A percentile compares a stretch with the other conserved stretches of the same genome.
phyloP scores from a whole-genome alignment of 1,140 invertebrate species.

The Drosophila kurseongensis region DNA sequence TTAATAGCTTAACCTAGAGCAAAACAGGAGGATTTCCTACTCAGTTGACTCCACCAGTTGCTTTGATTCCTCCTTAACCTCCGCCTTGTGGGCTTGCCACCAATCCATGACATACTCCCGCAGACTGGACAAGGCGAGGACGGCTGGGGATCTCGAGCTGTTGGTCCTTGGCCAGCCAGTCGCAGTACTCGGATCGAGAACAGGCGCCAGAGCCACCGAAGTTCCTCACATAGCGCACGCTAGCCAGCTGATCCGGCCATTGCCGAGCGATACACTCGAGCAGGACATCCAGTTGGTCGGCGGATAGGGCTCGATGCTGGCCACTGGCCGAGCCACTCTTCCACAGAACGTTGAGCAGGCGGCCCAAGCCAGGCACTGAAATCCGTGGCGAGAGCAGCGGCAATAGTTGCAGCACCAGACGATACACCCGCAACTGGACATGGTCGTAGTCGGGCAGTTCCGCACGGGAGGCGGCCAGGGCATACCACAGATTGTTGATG shows the following conservation, averaged over 20 bases:
- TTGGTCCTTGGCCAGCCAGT: slow-evolving; percentile 52
- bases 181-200: slow-evolving; percentile 57
- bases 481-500: slow-evolving; percentile 79
- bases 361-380: slow-evolving; percentile 50
- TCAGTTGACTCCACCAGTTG: neutral
- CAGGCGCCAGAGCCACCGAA: slow-evolving; percentile 63
- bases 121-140: slow-evolving; percentile 68
- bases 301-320: slow-evolving; percentile 46
- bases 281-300: slow-evolving; percentile 52
- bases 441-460: slow-evolving; percentile 59
- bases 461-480: slow-evolving; percentile 59
- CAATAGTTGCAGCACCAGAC: slow-evolving; percentile 59
- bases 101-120: slow-evolving; percentile 63
- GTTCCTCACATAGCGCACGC: slow-evolving; percentile 53
- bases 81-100: slow-evolving; percentile 48
- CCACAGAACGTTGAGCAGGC: slow-evolving; percentile 72
- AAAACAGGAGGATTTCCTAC: slow-evolving; percentile 10
- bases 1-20: slow-evolving; percentile 29
- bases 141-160: slow-evolving; percentile 46
- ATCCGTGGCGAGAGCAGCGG: slow-evolving; percentile 70
- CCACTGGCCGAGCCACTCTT: slow-evolving; percentile 49
- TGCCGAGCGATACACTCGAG: slow-evolving; percentile 64
- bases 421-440: slow-evolving; percentile 57
- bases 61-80: neutral
- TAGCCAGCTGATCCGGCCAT: slow-evolving; percentile 53